Base-by-base conservation (phyloP, 2,797 vertebrate genomes). In the Acrossocheilus wenchowensis region DNA sequence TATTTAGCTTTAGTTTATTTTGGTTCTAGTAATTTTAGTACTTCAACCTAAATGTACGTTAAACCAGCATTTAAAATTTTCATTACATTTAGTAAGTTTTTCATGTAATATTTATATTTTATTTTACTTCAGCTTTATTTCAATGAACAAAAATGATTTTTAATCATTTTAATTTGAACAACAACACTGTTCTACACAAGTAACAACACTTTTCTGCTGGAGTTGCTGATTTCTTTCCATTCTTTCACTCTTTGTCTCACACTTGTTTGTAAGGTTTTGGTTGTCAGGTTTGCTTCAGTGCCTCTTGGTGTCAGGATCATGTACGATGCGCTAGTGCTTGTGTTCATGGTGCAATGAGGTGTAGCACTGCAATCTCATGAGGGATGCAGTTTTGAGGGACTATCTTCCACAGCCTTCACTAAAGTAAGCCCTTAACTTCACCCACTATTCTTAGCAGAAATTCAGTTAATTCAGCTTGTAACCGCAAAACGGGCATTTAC, bases 241-340 rank as follows among this genome's bases (percentile, higher is more conserved):
- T 86, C 89, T 89, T 83, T 84, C 73, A 85, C 17, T 52, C 23
- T 71, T 83, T 77, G 19, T 77, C 43, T 84, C 41, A 45, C 57
- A 15, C 45, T 85, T 50, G 26, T 54, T 62, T 81, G 71, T 68
- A 52, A 52, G 23, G 54, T 66, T 81, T 64, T 64, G 39, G n/a
- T 36, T 68, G 79, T 68, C 62, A 82, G 60, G 36, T 84, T 50
- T 81, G 74, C 71, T 73, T 69, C 36, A 48, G 41, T 21, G 66
- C n/a, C 4, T 64, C 26, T 39, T 3, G 39, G 54, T 43, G 26
- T 82, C 74, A 78, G 36, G 26, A 72, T 77, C 54, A 72, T 78
- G 50, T 84, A 48, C 50, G 50, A 50, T 34, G 48, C 17, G 9
- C 34, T 81, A 23, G 77, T 34, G 41, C 60, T 81, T 48, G 39